A percentile compares a stretch with the other conserved stretches of the same genome.
These are phyloP conservation scores for Eupithecia tripunctaria DNA, from an alignment of 2,888 invertebrate genomes.

Conservation along the genomic window DNA sequence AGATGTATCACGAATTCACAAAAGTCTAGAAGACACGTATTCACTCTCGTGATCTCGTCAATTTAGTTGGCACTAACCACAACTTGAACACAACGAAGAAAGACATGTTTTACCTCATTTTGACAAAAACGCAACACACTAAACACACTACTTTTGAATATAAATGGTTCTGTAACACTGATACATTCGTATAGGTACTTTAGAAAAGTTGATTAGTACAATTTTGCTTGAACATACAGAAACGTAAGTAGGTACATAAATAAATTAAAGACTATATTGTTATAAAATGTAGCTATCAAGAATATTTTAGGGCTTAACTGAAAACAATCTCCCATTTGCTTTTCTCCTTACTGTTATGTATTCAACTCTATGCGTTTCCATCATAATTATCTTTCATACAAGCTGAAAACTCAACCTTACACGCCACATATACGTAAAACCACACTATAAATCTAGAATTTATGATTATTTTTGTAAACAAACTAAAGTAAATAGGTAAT, in stretches of 20 bases:
- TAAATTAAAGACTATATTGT: neutral
- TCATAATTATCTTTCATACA: slow-evolving; percentile 9
- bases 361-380: slow-evolving; percentile 30
- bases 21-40: too few relatives aligned
- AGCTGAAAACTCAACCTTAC: neutral
- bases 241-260: neutral
- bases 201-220: neutral
- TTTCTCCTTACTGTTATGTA: slow-evolving; percentile 47
- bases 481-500: neutral
- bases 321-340: slow-evolving; percentile 51
- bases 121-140: too few relatives aligned
- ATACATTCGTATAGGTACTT: neutral
- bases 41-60: too few relatives aligned
- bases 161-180: neutral
- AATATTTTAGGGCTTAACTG: slow-evolving; percentile 40
- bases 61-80: too few relatives aligned
- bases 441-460: neutral
- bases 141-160: too few relatives aligned
- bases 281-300: neutral
- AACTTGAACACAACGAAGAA: neutral
- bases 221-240: neutral
- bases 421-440: neutral
- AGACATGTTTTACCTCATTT: neutral
- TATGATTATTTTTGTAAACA: neutral
- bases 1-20: too few relatives aligned